Conservation (phyloP, 2,113 vertebrate genomes). For the Lophura nycthemera region DNA sequence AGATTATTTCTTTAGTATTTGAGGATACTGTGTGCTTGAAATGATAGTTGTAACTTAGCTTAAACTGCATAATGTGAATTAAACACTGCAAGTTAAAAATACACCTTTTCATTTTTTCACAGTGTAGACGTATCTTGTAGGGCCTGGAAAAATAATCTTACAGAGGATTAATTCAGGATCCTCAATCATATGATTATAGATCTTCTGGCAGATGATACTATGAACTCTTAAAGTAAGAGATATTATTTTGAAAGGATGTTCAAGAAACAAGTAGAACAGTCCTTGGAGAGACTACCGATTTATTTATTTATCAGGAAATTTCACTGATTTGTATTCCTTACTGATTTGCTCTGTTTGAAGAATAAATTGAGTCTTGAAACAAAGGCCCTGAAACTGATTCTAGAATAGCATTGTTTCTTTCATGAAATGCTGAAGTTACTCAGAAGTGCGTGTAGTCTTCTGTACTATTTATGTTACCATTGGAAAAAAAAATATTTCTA, state of each 20-base stretch:
- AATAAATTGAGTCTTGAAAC: constrained; percentile 1
- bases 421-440: neutral
- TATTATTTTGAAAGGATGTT: neutral
- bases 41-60: neutral
- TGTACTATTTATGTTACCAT: neutral
- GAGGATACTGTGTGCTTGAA: neutral
- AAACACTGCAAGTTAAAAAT: neutral
- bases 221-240: neutral
- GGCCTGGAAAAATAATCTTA: neutral
- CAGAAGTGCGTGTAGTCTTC: neutral
- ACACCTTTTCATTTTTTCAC: neutral
- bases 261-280: neutral
- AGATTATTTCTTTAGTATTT: neutral
- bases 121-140: neutral
- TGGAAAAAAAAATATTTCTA: neutral
- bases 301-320: neutral
- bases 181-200: neutral
- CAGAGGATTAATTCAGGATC: neutral
- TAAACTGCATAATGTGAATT: neutral
- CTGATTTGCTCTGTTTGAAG: constrained; percentile 12
- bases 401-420: neutral
- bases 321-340: constrained; percentile 5
- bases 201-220: neutral
- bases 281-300: neutral
- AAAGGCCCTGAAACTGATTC: neutral